Percentiles rank a stretch among this genome's conserved stretches.
These are phyloP conservation scores for Chymomyza procnemis DNA, from an alignment of 2,888 invertebrate genomes.

Conservation along the genomic window DNA sequence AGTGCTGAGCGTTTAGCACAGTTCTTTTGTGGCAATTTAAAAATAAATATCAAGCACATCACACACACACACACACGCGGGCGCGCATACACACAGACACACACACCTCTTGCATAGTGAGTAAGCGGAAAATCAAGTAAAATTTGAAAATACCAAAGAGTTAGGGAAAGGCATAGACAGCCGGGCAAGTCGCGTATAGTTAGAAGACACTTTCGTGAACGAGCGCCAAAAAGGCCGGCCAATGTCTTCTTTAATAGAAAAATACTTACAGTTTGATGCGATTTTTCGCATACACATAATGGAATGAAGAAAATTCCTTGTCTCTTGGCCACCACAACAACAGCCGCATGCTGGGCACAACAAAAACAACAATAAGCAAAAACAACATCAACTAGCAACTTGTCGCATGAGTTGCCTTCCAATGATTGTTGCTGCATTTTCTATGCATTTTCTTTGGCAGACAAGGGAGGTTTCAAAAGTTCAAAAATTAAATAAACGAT, in stretches of 20 bases:
- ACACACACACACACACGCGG: neutral
- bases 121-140: conserved; percentile 66
- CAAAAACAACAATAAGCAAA: conserved; percentile 17
- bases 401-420: conserved; percentile 66
- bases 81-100: neutral
- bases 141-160: conserved; percentile 66
- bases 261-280: conserved; percentile 71
- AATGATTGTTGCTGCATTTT: conserved; percentile 64
- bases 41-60: conserved; percentile 29
- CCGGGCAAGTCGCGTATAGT: conserved; percentile 17
- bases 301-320: conserved; percentile 77
- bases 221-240: conserved; percentile 65
- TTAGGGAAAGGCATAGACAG: conserved; percentile 57
- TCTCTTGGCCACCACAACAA: conserved; percentile 61
- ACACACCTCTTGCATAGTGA: conserved; percentile 17
- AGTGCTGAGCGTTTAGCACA: conserved; percentile 65
- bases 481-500: neutral
- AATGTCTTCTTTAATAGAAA: conserved; percentile 56
- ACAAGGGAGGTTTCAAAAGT: conserved; percentile 10
- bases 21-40: conserved; percentile 67
- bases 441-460: conserved; percentile 49
- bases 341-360: conserved; percentile 60
- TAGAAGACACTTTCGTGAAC: conserved; percentile 63
- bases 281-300: conserved; percentile 72
- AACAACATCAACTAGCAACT: conserved; percentile 25